These are phyloP conservation scores for Odiellus spinosus DNA, from an alignment of 2,888 invertebrate species.

Conservation along the genomic window DNA sequence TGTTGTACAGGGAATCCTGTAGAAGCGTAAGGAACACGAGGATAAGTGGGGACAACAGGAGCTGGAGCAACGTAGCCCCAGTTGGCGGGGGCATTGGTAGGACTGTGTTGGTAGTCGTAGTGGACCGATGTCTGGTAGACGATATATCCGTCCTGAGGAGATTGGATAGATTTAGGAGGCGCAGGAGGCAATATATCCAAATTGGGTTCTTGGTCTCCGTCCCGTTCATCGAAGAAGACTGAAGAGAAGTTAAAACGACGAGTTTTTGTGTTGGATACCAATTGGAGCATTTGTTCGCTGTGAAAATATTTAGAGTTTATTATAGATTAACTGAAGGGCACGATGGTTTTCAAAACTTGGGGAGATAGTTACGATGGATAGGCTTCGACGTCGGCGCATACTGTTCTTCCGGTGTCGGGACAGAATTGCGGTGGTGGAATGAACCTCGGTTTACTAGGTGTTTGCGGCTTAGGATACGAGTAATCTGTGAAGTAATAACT, in stretches of 20 bases:
- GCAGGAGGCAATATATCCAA: conserved; percentile 10
- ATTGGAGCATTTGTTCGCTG: conserved; percentile 18
- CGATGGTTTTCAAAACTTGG: no score
- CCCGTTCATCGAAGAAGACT: conserved; percentile 20
- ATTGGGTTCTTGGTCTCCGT: conserved; percentile 19
- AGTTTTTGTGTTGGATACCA: conserved; percentile 16
- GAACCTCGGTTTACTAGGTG: conserved; percentile 9
- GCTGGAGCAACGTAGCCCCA: conserved; percentile 6
- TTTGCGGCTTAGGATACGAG: conserved; percentile 11
- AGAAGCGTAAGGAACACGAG: no score
- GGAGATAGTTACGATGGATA: conserved; percentile 18
- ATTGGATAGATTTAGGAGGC: conserved; percentile 8
- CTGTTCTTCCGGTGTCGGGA: conserved; percentile 21
- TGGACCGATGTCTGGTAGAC: conserved; percentile 19
- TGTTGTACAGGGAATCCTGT: no score
- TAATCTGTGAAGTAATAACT: conserved; percentile 18
- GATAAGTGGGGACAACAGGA: no score
- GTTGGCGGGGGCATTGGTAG: not conserved
- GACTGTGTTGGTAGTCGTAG: conserved; percentile 10
- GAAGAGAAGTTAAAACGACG: conserved; percentile 19
- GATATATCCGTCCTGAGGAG: conserved; percentile 15
- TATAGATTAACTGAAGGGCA: no score
- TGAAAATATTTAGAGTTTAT: not conserved
- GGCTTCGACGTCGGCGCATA: conserved; percentile 18
- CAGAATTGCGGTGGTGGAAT: conserved; percentile 18